A percentile compares a stretch with the other conserved stretches of the same genome.
Evolutionary conservation across 1,140 invertebrate species (phyloP).

Genomic region (Oryzaephilus surinamensis): DNA sequence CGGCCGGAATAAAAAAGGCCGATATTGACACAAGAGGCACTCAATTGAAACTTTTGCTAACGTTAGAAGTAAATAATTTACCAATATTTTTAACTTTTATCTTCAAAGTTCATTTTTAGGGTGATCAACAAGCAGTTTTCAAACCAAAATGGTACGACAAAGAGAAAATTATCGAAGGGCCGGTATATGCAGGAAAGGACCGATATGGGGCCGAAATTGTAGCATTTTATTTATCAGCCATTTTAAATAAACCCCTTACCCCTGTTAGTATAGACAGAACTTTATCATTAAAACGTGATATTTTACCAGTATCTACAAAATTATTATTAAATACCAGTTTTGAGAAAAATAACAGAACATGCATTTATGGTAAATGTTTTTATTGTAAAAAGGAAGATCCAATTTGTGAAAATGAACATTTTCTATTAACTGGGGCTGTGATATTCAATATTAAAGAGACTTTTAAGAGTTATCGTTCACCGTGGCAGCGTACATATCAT

Average conservation of each 20-base stretch:
- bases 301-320: constrained; percentile 56
- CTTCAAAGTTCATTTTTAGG: constrained; percentile 35
- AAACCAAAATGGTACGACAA: constrained; percentile 84
- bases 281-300: constrained; percentile 63
- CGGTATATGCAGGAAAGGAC: constrained; percentile 81
- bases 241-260: constrained; percentile 66
- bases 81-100: constrained; percentile 1
- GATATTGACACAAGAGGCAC: constrained; percentile 73
- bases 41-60: constrained; percentile 77
- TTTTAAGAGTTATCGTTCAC: constrained; percentile 61
- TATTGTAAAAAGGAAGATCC: constrained; percentile 75
- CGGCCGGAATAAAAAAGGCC: constrained; percentile 57
- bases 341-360: constrained; percentile 45
- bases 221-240: constrained; percentile 77
- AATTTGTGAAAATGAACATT: constrained; percentile 61
- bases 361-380: constrained; percentile 82
- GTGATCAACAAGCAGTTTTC: constrained; percentile 70
- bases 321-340: constrained; percentile 51
- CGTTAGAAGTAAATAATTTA: constrained; percentile 46
- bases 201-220: constrained; percentile 91
- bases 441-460: constrained; percentile 69
- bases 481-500: constrained; percentile 84
- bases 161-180: constrained; percentile 62
- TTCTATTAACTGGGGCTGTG: constrained; percentile 66
- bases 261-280: constrained; percentile 69